These are phyloP conservation scores for Drosophila pallidifrons DNA, from an alignment of 1,140 invertebrate genomes.

Conservation along the genomic window DNA sequence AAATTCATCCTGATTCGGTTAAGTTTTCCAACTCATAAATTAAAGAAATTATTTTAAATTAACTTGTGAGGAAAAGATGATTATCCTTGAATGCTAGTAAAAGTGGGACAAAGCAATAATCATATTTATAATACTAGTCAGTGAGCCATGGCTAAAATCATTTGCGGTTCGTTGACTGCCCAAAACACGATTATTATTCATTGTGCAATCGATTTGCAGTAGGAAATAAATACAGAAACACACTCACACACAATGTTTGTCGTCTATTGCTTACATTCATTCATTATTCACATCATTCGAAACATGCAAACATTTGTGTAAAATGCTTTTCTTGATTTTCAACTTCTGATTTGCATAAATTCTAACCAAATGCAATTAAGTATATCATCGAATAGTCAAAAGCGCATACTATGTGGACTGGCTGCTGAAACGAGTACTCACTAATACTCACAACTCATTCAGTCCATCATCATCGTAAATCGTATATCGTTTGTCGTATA, in stretches of 20 bases:
- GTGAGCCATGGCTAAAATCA: neutral
- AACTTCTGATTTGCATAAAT: conserved; percentile 47
- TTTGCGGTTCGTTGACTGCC: neutral
- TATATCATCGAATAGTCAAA: neutral
- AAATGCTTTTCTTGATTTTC: conserved; percentile 30
- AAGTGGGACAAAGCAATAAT: neutral
- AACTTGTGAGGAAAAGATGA: too few species aligned
- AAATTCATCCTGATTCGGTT: too few species aligned
- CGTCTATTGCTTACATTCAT: conserved; percentile 9
- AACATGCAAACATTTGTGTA: conserved; percentile 19
- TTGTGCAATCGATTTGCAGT: neutral
- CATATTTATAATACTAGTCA: neutral
- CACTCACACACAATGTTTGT: neutral
- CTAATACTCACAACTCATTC: neutral
- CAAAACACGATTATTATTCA: neutral
- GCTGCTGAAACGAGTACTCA: conserved; percentile 10
- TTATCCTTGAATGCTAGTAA: too few species aligned
- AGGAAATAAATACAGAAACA: conserved; percentile 4
- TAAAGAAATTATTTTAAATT: too few species aligned
- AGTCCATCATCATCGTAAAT: conserved; percentile 10
- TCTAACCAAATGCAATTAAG: neutral
- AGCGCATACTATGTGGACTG: neutral
- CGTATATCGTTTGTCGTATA: conserved; percentile 30
- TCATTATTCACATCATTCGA: conserved; percentile 19
- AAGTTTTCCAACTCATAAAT: too few species aligned